Conservation (phyloP, 2,888 invertebrate species). For the Macrophya annulata region DNA sequence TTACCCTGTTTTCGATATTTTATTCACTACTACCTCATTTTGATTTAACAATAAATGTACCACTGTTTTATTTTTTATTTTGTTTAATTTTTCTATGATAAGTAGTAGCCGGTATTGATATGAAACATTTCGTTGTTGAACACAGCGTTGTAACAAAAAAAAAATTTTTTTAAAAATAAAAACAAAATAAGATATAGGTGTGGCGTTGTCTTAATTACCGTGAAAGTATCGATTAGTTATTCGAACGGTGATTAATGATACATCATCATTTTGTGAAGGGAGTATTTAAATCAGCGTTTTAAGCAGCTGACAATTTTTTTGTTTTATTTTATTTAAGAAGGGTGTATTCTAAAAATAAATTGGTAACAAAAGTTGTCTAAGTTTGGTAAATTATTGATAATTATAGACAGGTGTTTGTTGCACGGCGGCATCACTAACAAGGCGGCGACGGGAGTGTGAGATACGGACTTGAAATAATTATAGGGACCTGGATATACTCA, state of each 20-base stretch:
- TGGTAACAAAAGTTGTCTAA: conserved; percentile 30
- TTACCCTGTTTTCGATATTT: conserved; percentile 25
- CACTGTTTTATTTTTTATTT: background rate
- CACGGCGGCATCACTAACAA: conserved; percentile 64
- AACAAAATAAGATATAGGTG: background rate
- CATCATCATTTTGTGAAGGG: conserved; percentile 1
- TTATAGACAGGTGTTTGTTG: conserved; percentile 44
- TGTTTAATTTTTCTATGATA: background rate
- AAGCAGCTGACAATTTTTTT: conserved; percentile 18
- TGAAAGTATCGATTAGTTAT: background rate
- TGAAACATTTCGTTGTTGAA: conserved; percentile 1
- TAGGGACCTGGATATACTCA: conserved; percentile 61
- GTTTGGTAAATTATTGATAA: conserved; percentile 46
- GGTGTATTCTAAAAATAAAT: conserved; percentile 1
- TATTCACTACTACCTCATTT: conserved; percentile 22
- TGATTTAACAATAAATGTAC: conserved; percentile 37
- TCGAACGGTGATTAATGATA: background rate
- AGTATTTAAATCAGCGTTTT: conserved; percentile 30
- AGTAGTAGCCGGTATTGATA: background rate
- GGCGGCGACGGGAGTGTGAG: conserved; percentile 71
- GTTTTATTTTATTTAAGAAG: background rate
- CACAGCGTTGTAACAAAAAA: background rate
- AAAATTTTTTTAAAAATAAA: background rate
- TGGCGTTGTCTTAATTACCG: background rate
- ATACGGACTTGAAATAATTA: conserved; percentile 76